Conservation (phyloP, 2,888 invertebrate genomes). For the Labia minor region DNA sequence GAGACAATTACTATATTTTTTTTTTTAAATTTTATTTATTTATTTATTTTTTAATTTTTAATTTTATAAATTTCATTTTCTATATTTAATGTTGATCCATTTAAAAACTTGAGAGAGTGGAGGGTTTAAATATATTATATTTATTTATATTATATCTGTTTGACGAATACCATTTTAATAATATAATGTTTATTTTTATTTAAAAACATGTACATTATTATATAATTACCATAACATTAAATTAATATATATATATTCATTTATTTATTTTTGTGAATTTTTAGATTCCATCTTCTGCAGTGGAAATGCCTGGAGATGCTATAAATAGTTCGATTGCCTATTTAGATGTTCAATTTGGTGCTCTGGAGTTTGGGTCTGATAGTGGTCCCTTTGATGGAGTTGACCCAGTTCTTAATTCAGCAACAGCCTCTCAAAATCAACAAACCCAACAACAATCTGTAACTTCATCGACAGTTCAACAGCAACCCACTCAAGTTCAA, state of each 20-base stretch:
- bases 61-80: too few relatives aligned
- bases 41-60: too few relatives aligned
- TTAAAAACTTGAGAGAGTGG: too few relatives aligned
- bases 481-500: constrained; percentile 23
- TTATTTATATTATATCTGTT: too few relatives aligned
- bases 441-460: neutral
- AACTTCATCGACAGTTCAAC: constrained; percentile 1
- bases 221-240: neutral
- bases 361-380: constrained; percentile 60
- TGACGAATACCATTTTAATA: too few relatives aligned
- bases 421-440: constrained; percentile 1
- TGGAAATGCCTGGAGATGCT: constrained; percentile 91
- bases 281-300: constrained; percentile 84
- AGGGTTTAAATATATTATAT: too few relatives aligned
- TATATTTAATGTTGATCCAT: too few relatives aligned
- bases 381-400: constrained; percentile 40
- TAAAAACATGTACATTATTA: constrained; percentile 1
- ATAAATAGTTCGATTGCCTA: constrained; percentile 58
- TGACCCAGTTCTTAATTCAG: constrained; percentile 25
- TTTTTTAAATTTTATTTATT: too few relatives aligned
- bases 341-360: constrained; percentile 90
- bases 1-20: too few relatives aligned
- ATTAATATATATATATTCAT: neutral
- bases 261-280: constrained; percentile 22
- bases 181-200: too few relatives aligned